Percentiles rank a stretch among this genome's conserved stretches.
phyloP scores from a whole-genome alignment of 2,113 vertebrate genomes.

The Isichthys henryi region DNA sequence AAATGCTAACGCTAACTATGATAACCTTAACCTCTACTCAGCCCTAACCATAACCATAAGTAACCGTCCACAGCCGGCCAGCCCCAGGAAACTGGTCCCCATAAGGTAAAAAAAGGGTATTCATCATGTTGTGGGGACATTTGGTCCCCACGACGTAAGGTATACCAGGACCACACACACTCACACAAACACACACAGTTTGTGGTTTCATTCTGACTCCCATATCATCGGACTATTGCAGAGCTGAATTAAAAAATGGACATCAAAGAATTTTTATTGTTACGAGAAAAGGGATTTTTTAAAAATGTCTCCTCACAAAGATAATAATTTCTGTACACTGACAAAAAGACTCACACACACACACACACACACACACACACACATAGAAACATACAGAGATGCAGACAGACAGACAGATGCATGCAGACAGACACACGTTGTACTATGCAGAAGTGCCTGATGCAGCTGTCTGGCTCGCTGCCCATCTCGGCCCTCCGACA shows the following conservation, averaged over 20 bases:
- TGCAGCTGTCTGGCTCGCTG: background rate
- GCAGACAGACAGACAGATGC: background rate
- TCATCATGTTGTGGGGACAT: background rate
- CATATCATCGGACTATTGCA: background rate
- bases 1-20: too few species aligned
- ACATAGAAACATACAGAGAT: background rate
- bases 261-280: background rate
- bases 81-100: too few species aligned
- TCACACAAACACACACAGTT: background rate
- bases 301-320: background rate
- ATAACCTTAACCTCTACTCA: too few species aligned
- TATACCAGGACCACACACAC: too few species aligned
- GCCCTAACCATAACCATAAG: too few species aligned
- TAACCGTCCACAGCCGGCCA: too few species aligned
- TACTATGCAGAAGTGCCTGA: background rate
- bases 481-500: background rate
- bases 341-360: too few species aligned
- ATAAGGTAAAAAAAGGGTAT: too few species aligned
- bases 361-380: background rate
- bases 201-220: background rate
- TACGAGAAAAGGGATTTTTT: background rate
- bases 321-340: background rate
- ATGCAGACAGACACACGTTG: background rate
- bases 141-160: background rate
- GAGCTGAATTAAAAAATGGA: background rate